Percentiles rank a stretch among this genome's conserved stretches.
phyloP scores from a whole-genome alignment of 2,888 invertebrate genomes.

The Amaurobius ferox region DNA sequence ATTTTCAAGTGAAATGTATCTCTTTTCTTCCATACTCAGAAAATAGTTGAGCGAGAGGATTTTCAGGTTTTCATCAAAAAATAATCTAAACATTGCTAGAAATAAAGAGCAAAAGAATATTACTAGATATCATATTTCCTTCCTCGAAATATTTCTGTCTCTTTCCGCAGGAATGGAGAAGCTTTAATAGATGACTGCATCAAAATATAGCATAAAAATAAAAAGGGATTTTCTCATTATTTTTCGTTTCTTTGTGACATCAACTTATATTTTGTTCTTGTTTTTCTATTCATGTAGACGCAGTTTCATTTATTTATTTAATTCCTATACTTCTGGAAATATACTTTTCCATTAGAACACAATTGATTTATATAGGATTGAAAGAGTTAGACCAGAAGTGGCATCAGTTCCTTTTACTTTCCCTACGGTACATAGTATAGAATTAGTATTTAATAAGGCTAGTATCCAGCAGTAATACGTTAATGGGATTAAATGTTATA shows the following conservation, averaged over 20 bases:
- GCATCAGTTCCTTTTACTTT: too few relatives aligned
- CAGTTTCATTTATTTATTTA: slow-evolving; percentile 8
- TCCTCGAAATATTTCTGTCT: too few relatives aligned
- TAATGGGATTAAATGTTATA: too few relatives aligned
- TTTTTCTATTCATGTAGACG: slow-evolving; percentile 1
- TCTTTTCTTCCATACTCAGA: too few relatives aligned
- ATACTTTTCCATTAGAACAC: not conserved
- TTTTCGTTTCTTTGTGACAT: not conserved
- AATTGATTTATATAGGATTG: slow-evolving; percentile 11
- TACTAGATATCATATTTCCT: not conserved
- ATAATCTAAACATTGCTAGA: not conserved
- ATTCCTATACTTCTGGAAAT: not conserved
- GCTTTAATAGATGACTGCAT: slow-evolving; percentile 26
- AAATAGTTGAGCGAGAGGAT: too few relatives aligned
- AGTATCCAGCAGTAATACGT: too few relatives aligned
- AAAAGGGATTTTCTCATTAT: slow-evolving; percentile 12
- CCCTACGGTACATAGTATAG: too few relatives aligned
- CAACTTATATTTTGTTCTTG: slow-evolving; percentile 12
- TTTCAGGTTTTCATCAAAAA: not conserved
- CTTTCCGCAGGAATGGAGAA: not conserved
- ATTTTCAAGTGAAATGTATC: too few relatives aligned
- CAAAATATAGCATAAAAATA: slow-evolving; percentile 19
- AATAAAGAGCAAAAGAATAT: slow-evolving; percentile 9
- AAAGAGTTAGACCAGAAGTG: not conserved
- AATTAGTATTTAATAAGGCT: too few relatives aligned